These are phyloP conservation scores for Monodelphis domestica DNA, from an alignment of 2,797 vertebrate genomes.

Conservation along the genomic window DNA sequence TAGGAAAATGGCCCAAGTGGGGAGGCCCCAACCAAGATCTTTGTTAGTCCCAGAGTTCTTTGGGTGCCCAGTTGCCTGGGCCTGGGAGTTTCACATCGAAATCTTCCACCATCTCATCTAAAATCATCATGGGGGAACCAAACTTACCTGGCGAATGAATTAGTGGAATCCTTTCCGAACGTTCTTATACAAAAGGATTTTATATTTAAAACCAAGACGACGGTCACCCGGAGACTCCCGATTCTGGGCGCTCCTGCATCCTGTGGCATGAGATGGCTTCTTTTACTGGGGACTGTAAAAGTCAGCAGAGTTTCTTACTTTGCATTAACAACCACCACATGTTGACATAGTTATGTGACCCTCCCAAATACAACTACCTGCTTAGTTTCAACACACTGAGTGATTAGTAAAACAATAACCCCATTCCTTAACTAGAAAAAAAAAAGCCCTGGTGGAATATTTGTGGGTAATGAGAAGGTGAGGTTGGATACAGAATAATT, in stretches of 20 bases:
- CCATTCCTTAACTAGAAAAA: conserved; percentile 32
- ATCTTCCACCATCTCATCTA: conserved; percentile 22
- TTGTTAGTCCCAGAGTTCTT: neutral
- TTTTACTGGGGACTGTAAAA: conserved; percentile 44
- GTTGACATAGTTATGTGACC: conserved; percentile 58
- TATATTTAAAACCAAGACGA: conserved; percentile 20
- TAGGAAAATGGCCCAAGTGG: neutral
- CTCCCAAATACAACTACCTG: conserved; percentile 63
- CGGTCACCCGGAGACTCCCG: conserved; percentile 7
- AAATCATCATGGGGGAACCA: conserved; percentile 14
- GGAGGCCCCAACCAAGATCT: conserved; percentile 21
- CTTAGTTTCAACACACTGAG: conserved; percentile 46
- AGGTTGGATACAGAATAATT: conserved; percentile 58
- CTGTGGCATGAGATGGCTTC: conserved; percentile 3
- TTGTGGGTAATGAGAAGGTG: conserved; percentile 34
- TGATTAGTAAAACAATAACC: conserved; percentile 33
- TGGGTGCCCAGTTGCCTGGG: neutral
- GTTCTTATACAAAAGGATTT: conserved; percentile 44
- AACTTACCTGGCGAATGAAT: neutral
- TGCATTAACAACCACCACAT: conserved; percentile 36
- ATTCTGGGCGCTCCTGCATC: conserved; percentile 42
- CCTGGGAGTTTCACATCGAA: conserved; percentile 49
- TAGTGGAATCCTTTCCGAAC: conserved; percentile 45
- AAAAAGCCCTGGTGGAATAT: conserved; percentile 3
- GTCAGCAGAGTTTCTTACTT: conserved; percentile 49